Evolutionary conservation across 1,140 invertebrate species (phyloP).

Genomic region (Hypsibius dujardini): DNA sequence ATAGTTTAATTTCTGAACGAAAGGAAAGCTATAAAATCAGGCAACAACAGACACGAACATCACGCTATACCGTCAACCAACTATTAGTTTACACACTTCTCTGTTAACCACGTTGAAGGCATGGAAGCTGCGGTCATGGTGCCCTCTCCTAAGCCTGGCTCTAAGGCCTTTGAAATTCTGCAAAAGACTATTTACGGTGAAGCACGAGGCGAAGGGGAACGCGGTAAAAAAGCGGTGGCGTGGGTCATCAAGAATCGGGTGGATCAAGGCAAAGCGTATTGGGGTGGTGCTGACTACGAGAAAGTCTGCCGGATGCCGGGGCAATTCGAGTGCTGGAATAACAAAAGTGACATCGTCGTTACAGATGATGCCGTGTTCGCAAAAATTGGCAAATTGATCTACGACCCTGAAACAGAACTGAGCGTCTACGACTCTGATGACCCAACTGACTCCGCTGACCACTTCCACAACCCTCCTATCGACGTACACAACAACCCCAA

Average conservation of each 20-base stretch:
- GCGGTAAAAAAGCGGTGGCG: slow-evolving; percentile 21
- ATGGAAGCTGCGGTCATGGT: no score
- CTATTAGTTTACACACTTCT: no score
- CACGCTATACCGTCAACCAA: no score
- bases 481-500: slow-evolving; percentile 4
- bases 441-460: background rate
- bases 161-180: slow-evolving; percentile 17
- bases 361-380: background rate
- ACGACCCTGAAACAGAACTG: background rate
- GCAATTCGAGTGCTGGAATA: slow-evolving; percentile 24
- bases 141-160: no score
- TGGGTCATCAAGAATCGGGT: slow-evolving; percentile 23
- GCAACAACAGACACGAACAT: no score
- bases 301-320: slow-evolving; percentile 19
- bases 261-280: slow-evolving; percentile 17
- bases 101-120: no score
- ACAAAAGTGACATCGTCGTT: background rate
- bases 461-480: background rate
- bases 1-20: no score
- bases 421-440: background rate
- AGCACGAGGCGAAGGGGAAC: slow-evolving; percentile 20
- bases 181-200: slow-evolving; percentile 22
- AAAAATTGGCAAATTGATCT: background rate
- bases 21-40: no score
- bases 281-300: slow-evolving; percentile 21